These are phyloP conservation scores for Lanius ludovicianus DNA, from an alignment of 2,113 vertebrate genomes.

Conservation along the genomic window DNA sequence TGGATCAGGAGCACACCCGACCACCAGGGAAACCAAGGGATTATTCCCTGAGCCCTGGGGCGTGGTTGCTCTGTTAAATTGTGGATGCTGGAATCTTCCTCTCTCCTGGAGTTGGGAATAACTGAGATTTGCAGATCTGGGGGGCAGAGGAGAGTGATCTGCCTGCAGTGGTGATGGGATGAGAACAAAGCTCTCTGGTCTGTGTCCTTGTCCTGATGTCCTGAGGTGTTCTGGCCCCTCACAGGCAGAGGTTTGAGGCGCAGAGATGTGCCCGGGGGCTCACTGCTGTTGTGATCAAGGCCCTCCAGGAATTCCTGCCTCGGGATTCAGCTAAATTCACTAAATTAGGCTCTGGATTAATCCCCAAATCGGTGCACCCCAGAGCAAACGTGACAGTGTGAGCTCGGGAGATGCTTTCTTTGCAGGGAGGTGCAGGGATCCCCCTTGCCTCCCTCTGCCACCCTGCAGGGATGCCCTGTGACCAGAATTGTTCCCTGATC, in stretches of 20 bases:
- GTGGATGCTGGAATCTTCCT: not conserved
- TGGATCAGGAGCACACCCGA: not conserved
- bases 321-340: not conserved
- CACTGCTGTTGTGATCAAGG: rapidly evolving
- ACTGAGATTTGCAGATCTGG: not conserved
- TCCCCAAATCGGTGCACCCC: not conserved
- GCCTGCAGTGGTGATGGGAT: rapidly evolving
- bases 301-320: not conserved
- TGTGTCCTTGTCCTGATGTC: not conserved
- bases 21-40: not conserved
- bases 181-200: not conserved
- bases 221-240: rapidly evolving
- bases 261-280: not conserved
- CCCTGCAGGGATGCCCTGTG: rapidly evolving
- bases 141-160: not conserved
- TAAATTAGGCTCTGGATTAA: not conserved
- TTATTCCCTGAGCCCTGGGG: not conserved
- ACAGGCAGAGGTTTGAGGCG: not conserved
- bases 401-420: not conserved
- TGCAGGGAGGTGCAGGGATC: not conserved
- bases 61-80: too few relatives aligned
- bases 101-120: not conserved
- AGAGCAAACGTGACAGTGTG: not conserved
- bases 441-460: not conserved
- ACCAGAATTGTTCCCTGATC: not conserved